These are phyloP conservation scores for Meliscaeva auricollis DNA, from an alignment of 2,888 invertebrate species.

Conservation along the genomic window DNA sequence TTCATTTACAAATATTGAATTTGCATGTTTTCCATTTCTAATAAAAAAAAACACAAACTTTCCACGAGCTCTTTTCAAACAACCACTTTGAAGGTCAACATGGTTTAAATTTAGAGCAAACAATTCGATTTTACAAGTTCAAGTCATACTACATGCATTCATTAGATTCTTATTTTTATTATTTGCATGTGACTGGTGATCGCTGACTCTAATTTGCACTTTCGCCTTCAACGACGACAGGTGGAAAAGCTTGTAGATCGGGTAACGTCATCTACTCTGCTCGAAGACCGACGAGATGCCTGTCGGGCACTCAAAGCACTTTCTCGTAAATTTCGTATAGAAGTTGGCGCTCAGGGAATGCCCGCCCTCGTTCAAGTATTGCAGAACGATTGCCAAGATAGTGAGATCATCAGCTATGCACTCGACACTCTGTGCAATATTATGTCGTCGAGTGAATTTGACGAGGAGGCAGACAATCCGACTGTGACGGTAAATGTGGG, in stretches of 20 bases:
- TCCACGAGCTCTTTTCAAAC: neutral
- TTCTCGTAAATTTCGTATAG: slow-evolving; percentile 95
- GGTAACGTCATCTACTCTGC: slow-evolving; percentile 94
- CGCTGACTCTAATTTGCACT: slow-evolving; percentile 32
- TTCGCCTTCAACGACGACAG: slow-evolving; percentile 83
- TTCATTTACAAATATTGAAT: too few species aligned
- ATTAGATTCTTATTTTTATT: slow-evolving; percentile 53
- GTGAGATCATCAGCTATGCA: slow-evolving; percentile 96
- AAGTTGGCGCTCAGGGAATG: slow-evolving; percentile 98
- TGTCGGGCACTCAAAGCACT: slow-evolving; percentile 96
- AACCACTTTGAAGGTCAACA: slow-evolving; percentile 52
- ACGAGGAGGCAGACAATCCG: slow-evolving; percentile 91
- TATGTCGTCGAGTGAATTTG: slow-evolving; percentile 91
- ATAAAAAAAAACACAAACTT: neutral
- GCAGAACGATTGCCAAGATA: slow-evolving; percentile 94
- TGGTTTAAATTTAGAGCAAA: slow-evolving; percentile 55
- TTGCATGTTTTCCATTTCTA: neutral
- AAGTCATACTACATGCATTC: slow-evolving; percentile 38
- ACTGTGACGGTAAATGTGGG: slow-evolving; percentile 90
- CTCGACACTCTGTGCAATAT: slow-evolving; percentile 97
- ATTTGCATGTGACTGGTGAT: slow-evolving; percentile 32
- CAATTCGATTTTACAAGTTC: neutral
- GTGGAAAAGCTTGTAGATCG: slow-evolving; percentile 97
- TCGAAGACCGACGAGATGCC: slow-evolving; percentile 98
- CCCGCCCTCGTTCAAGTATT: slow-evolving; percentile 91